Evolutionary conservation across 1,140 invertebrate genomes (phyloP), one percentile per base, ranked within the genome.

Genomic region (Hyles euphorbiae): DNA sequence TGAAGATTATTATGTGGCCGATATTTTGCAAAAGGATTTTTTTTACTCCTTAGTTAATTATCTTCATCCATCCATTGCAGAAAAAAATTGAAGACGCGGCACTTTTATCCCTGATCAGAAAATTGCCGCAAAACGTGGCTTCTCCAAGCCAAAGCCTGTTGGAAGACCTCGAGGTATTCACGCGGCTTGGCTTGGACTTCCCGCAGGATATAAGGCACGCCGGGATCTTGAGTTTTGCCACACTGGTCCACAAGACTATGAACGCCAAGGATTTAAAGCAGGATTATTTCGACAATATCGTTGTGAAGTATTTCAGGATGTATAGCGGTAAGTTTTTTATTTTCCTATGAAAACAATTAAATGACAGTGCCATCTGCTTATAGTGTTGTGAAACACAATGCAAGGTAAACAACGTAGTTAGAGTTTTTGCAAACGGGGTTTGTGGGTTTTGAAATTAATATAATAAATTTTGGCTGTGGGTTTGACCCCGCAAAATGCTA

Each of bases 281-380:
- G 49, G 93, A 94, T 60, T 91, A 92, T 56, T 90, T 94, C 33
- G 93, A 95, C 59, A 92, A 92, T 72, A 93, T 94, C 58, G 92
- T 94, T 5, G 91, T 92, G 65, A 90, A 93, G 47, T 94, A 93
- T 71, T 91, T 94, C 50, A 90, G 92, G 67, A 92, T 91, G 85
- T 93, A 93, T 52, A 85, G 76, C 50, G 81, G 84, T 88, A 33
- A 76, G 79, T 72, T 36, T 33, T 44, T 54, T 34, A 58, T 56
- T 47, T 50, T 32, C 43, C 0, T 22, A 2, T 22, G 22, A 2
- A 22, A 22, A 0, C 22, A 22, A 22, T 2, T 22, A 2, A 22
- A 22, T 22, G 22, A 22, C 22, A 22, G 22, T 2, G 2, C 22
- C 22, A 22, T 22, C 22, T 22, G 22, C 2, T 22, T 1, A 22